Percentiles rank a stretch among this genome's conserved stretches.
Evolutionary conservation across 2,797 vertebrate genomes (phyloP).

Genomic region (Trachurus trachurus): DNA sequence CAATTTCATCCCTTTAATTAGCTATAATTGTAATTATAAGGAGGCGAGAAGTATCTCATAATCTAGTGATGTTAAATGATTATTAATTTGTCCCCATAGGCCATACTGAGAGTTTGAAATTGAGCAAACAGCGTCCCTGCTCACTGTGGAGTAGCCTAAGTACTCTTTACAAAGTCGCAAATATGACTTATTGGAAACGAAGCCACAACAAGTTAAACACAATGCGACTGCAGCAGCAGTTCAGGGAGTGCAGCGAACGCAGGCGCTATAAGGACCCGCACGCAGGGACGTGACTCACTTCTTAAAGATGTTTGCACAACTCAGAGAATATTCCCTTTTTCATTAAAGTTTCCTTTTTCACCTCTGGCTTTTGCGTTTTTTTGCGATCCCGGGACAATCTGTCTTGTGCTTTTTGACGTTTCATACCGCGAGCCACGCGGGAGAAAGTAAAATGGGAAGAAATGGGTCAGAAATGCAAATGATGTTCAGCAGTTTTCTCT

Average conservation of each 20-base stretch:
- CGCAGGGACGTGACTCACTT: neutral
- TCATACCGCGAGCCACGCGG: neutral
- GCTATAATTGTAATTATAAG: too few species aligned
- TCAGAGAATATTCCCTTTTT: neutral
- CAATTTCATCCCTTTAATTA: too few species aligned
- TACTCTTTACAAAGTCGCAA: too few species aligned
- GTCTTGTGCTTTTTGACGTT: neutral
- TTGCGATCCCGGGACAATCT: constrained; percentile 7
- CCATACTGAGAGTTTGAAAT: too few species aligned
- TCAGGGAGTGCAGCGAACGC: neutral
- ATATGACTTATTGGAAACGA: too few species aligned
- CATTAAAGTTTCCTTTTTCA: neutral
- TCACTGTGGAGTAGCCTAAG: too few species aligned
- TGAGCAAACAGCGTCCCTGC: too few species aligned
- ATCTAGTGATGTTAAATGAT: too few species aligned
- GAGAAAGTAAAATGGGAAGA: neutral
- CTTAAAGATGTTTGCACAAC: neutral
- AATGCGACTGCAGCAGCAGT: neutral
- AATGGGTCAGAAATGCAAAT: constrained; percentile 21
- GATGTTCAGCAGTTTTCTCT: neutral
- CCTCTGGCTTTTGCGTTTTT: neutral
- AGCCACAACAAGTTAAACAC: neutral
- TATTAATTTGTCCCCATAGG: too few species aligned
- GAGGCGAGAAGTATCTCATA: too few species aligned
- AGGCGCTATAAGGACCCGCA: neutral